Percentiles rank a stretch among this genome's conserved stretches.
These are phyloP conservation scores for Phylloscopus collybita DNA, from an alignment of 2,797 vertebrate genomes.

Conservation along the genomic window DNA sequence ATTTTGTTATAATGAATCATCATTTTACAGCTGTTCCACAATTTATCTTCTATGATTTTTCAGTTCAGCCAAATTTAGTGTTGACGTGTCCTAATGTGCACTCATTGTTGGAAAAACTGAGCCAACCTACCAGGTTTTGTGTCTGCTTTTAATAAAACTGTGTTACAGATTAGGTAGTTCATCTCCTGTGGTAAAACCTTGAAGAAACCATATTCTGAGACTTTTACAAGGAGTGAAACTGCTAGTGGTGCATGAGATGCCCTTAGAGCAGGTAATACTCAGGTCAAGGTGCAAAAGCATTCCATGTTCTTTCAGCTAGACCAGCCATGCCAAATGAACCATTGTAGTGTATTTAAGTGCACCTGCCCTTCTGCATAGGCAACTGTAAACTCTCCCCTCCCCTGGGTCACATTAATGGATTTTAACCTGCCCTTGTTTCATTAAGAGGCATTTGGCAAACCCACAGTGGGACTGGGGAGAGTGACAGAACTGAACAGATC, in stretches of 20 bases:
- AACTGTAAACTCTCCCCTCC: neutral
- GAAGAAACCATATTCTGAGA: neutral
- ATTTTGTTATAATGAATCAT: neutral
- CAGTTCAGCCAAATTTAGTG: neutral
- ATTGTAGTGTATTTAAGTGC: neutral
- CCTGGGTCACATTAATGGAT: neutral
- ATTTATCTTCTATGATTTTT: neutral
- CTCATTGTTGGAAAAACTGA: neutral
- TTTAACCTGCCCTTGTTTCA: neutral
- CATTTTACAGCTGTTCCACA: neutral
- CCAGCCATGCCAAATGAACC: neutral
- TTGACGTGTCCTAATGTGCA: neutral
- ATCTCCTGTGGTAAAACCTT: neutral
- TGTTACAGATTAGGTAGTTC: neutral
- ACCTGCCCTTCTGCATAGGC: neutral
- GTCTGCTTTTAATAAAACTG: neutral
- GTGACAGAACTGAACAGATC: neutral
- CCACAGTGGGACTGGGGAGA: neutral
- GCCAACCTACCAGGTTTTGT: neutral
- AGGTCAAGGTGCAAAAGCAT: neutral
- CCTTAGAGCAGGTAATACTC: neutral
- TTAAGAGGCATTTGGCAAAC: neutral
- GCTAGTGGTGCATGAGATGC: neutral
- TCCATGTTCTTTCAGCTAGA: neutral
- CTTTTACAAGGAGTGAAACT: neutral